Evolutionary conservation across 2,888 invertebrate genomes (phyloP), one percentile per base, ranked within the genome.

Genomic region (Conchocele bisecta): DNA sequence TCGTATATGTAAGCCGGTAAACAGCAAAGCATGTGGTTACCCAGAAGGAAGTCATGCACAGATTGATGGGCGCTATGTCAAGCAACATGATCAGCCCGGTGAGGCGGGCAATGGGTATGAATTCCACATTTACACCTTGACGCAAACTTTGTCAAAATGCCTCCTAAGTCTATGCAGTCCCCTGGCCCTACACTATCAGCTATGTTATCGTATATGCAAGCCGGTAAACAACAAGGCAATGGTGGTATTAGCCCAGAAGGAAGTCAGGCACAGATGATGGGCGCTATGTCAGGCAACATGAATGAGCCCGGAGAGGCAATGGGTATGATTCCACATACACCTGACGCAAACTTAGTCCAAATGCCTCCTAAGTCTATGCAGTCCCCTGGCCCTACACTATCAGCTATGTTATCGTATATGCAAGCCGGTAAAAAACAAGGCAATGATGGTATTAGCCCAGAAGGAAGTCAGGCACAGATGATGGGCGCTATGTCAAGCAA

Each of bases 81-180:
- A 42, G 42, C n/a, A n/a, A 6, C 7, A 42, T n/a, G 7, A 42
- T 15, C 42, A 42, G n/a, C 17, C 9, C n/a, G 42, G 17, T 9
- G 42, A 9, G 6, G n/a, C n/a, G n/a, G n/a, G 7, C 6, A 42
- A 15, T 15, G 69, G 76, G 76, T 6, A 60, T 76, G 0, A n/a
- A 68, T 75, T 13, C 17, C 51, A 6, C n/a, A n/a, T n/a, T n/a
- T n/a, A n/a, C n/a, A n/a, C n/a, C n/a, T n/a, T n/a, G n/a, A n/a
- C n/a, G n/a, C n/a, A n/a, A n/a, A n/a, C n/a, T n/a, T n/a, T n/a
- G n/a, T n/a, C n/a, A n/a, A n/a, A n/a, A n/a, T n/a, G n/a, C n/a
- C n/a, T n/a, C n/a, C n/a, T n/a, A n/a, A n/a, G n/a, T n/a, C n/a
- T n/a, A n/a, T n/a, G n/a, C n/a, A n/a, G n/a, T n/a, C n/a, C n/a